phyloP scores from a whole-genome alignment of 2,113 vertebrate genomes.

The Spea multiplicata region DNA sequence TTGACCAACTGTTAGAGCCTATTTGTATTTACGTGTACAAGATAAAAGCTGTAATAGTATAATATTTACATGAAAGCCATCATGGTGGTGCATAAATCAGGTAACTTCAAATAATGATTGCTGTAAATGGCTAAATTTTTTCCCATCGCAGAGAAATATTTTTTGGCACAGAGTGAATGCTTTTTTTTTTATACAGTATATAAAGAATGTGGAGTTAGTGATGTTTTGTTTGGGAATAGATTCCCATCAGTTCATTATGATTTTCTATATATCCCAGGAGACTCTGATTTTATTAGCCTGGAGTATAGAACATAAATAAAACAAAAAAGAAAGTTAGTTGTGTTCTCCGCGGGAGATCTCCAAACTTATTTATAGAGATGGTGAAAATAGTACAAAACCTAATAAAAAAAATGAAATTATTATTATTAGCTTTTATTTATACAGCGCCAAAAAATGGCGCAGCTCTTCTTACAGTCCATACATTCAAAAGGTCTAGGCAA shows the following conservation, averaged over 20 bases:
- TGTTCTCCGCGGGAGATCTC: constrained; percentile 51
- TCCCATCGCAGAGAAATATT: constrained; percentile 74
- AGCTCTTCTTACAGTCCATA: too few species aligned
- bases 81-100: constrained; percentile 8
- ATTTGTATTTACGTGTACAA: neutral
- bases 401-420: neutral
- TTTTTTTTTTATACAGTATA: constrained; percentile 65
- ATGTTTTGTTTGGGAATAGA: constrained; percentile 69
- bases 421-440: too few species aligned
- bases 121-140: constrained; percentile 70
- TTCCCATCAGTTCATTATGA: constrained; percentile 72
- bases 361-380: constrained; percentile 59
- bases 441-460: too few species aligned
- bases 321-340: constrained; percentile 53
- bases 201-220: constrained; percentile 74
- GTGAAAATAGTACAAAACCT: constrained; percentile 50
- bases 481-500: too few species aligned
- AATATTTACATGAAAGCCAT: neutral
- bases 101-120: constrained; percentile 67
- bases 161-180: constrained; percentile 68
- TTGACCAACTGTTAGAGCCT: neutral
- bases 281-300: constrained; percentile 61
- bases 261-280: constrained; percentile 64
- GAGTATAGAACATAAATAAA: constrained; percentile 47
- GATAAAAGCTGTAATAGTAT: constrained; percentile 8